phyloP scores from a whole-genome alignment of 92 coral and sea anemone genomes.

The Palythoa grandis region DNA sequence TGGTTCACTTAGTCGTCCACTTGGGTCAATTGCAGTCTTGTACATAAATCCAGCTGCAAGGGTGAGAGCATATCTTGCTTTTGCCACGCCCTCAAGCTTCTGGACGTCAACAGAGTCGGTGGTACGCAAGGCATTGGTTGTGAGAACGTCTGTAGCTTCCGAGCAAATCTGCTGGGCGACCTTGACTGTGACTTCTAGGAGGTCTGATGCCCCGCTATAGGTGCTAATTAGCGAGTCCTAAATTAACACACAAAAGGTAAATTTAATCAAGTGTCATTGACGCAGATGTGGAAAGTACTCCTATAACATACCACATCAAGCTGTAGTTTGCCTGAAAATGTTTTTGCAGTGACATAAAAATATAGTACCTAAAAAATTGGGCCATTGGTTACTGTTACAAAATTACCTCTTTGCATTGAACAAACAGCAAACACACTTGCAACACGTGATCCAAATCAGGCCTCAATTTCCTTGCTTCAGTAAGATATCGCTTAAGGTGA shows the following conservation, averaged over 20 bases:
- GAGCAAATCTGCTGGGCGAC: slow-evolving; percentile 19
- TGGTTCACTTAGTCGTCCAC: no score
- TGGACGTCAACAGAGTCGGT: slow-evolving; percentile 8
- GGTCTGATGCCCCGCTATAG: slow-evolving; percentile 50
- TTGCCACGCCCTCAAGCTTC: slow-evolving; percentile 69
- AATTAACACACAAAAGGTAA: neutral
- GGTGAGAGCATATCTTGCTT: slow-evolving; percentile 10
- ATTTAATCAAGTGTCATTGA: no score
- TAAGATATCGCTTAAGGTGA: no score
- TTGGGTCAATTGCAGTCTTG: slow-evolving; percentile 43
- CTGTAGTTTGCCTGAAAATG: no score
- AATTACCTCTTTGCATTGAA: slow-evolving; percentile 92
- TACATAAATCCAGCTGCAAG: slow-evolving; percentile 63
- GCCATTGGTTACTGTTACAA: no score
- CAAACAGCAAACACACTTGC: no score
- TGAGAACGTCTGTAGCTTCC: slow-evolving; percentile 30
- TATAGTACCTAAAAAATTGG: no score
- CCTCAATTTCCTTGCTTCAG: slow-evolving; percentile 51
- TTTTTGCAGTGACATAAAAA: no score
- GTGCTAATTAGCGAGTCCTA: slow-evolving; percentile 61
- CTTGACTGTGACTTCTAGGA: slow-evolving; percentile 27
- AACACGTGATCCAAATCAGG: slow-evolving; percentile 65
- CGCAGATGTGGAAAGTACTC: no score
- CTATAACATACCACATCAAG: no score
- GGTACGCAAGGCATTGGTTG: neutral